Base-by-base conservation (phyloP, 2,797 vertebrate genomes). In the Limnodromus scolopaceus region DNA sequence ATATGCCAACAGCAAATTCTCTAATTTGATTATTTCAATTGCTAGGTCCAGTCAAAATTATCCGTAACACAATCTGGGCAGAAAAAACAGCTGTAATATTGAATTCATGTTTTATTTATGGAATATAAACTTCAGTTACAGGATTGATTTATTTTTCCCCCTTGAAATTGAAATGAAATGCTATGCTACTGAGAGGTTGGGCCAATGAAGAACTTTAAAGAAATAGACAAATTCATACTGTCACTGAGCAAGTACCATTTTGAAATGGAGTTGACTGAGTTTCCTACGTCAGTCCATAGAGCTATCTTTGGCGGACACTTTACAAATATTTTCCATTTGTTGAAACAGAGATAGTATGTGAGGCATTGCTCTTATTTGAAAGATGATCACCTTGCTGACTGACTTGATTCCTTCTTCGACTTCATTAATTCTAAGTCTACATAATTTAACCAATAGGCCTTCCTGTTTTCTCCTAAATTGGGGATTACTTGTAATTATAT, bases 101-200 rank as follows among this genome's bases (percentile, higher is more conserved):
- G n/a, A 54, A 17, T 63, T 86, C 8, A 70, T 61, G 14, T 86
- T 91, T 96, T 93, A 80, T 83, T 91, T 89, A 64, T 80, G 41
- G 45, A 55, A 72, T 61, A 72, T 43, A 82, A 87, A 65, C 30
- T 86, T 61, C 74, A 90, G 80, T 60, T 46, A 68, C 8, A 60
- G 27, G 49, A 77, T 53, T 65, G 7, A 63, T 65, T 77, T 74
- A 10, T 38, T 66, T 58, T 65, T 88, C 41, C 8, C 5, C 24
- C 22, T 66, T 58, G 20, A 89, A 93, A 80, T 49, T 61, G 54
- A 82, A 92, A 66, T 5, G 5, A 84, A 93, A 57, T 61, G 32
- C 6, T 82, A 64, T 63, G 64, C 25, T 85, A 57, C 23, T 23
- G 43, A 93, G 75, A 88, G 9, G 11, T 48, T 28, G 78, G 38